Base-by-base conservation (phyloP, 2,113 vertebrate genomes). In the Anolis sagrei region DNA sequence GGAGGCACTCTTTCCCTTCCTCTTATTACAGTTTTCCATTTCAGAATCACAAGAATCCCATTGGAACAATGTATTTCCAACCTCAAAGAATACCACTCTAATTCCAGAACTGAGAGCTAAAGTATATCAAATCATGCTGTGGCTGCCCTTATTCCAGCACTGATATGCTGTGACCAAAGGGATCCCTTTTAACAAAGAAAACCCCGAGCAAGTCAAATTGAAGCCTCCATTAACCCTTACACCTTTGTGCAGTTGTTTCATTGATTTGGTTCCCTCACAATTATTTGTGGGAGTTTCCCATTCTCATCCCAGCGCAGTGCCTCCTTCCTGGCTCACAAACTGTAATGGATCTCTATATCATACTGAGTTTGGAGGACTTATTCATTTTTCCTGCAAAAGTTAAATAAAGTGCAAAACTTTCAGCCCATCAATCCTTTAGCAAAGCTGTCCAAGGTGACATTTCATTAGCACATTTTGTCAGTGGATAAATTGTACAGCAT, bases 401-500 rank as follows among this genome's bases (percentile, higher is more conserved):
- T 96, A 97, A 97, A 97, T 97, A 97, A 97, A 97, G 95, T 95
- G 92, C 93, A 97, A 97, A 97, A 97, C 96, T 98, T 98, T 95
- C 90, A 95, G 93, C 91, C 90, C 97, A 98, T 98, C 97, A 97
- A 96, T 98, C 97, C 93, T 97, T 95, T 94, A 86, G 92, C 94
- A 96, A 58, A 96, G 95, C 97, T 97, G 97, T 97, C 96, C 92
- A 96, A 97, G 96, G 96, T 98, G 97, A 98, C 97, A 97, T 98
- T 98, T 98, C 97, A 98, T 99, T 98, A 98, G 97, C 89, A 93
- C 95, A 95, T 96, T 98, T 97, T 97, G 97, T 98, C 97, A 98
- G 97, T 97, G 97, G 96, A 97, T 97, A 97, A 97, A 97, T 97
- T 4, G 95, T 97, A 94, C 93, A 93, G 94, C 95, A 94, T 92